Conservation (phyloP, 30 jellyfish, hydroid and myxozoan genomes). For the Aurelia aurita region DNA sequence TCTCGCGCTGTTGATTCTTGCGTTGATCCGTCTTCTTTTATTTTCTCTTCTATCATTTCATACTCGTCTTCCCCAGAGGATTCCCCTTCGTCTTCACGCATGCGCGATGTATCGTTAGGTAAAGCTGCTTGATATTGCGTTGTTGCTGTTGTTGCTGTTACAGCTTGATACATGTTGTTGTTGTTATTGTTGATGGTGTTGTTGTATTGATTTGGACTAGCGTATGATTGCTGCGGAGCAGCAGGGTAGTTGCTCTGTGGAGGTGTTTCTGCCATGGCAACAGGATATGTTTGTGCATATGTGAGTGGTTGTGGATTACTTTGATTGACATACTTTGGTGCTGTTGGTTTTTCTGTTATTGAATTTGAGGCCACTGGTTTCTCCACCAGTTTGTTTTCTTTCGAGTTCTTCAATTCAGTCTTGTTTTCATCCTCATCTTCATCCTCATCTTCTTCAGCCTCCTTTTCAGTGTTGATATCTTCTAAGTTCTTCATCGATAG, state of each 20-base stretch:
- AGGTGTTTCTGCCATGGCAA: neutral
- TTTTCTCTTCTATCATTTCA: neutral
- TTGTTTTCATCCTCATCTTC: slow-evolving; percentile 31
- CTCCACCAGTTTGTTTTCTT: neutral
- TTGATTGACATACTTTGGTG: neutral
- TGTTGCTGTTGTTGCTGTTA: too few species aligned
- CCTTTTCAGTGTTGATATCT: slow-evolving; percentile 31
- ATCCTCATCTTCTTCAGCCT: slow-evolving; percentile 7
- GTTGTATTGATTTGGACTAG: neutral
- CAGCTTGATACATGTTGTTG: too few species aligned
- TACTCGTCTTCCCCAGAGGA: slow-evolving; percentile 4
- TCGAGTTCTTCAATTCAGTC: neutral
- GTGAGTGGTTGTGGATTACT: neutral
- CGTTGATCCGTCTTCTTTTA: slow-evolving; percentile 19
- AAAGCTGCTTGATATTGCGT: too few species aligned
- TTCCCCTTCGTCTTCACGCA: slow-evolving; percentile 23
- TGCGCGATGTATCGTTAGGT: too few species aligned
- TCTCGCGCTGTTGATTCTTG: neutral
- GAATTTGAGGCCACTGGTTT: neutral
- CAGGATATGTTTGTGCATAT: neutral
- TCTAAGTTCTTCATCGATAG: slow-evolving; percentile 8
- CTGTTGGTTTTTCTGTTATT: neutral
- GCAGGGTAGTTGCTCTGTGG: neutral
- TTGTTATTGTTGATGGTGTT: too few species aligned
- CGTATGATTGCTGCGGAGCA: neutral